Base-by-base conservation (phyloP, 2,888 invertebrate genomes). In the Microchrysa polita region DNA sequence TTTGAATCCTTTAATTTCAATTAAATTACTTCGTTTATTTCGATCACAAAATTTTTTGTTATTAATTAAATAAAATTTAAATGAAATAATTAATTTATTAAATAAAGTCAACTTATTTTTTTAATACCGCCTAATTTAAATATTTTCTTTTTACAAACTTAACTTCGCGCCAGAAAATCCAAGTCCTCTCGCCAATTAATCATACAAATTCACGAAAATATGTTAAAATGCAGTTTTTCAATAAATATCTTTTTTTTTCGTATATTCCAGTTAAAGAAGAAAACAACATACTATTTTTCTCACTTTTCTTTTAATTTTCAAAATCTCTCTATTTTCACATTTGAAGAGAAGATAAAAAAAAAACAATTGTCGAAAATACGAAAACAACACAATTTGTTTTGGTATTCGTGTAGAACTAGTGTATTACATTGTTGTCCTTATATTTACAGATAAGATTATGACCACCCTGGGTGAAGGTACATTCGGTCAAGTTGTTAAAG, bases 401-500 rank as follows among this genome's bases (percentile, higher is more conserved):
- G 55, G 27, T 7, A 34, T 34, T 7, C 4, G 27, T 34, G n/a
- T 34, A 34, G 27, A 34, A 7, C 27, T 34, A 5, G 27, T 34
- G 7, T 34, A 34, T 34, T 34, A 5, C 27, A 34, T 5, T 34
- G 2, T 5, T 23, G 71, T 5, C 59, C 75, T 73, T 61, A 63
- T 79, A 78, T 75, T 94, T 93, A 84, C 95, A 98, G 98, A 98
- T 93, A 96, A 96, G 91, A 94, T 99, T 88, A 90, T 96, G 88
- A 92, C 93, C 87, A 99, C 98, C 82, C 93, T 99, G 84, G 99
- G 99, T 82, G 98, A 99, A 89, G 99, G 99, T 85, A 99, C 99
- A 81, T 99, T 99, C 91, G 99, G 99, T 86, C 98, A 98, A 90
- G 98, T 99, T 84, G 97, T 98, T 84, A 95, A 98, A 90, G 97